Evolutionary conservation across 64 coral and sea anemone genomes (phyloP).

Genomic region (Platygyra sinensis): DNA sequence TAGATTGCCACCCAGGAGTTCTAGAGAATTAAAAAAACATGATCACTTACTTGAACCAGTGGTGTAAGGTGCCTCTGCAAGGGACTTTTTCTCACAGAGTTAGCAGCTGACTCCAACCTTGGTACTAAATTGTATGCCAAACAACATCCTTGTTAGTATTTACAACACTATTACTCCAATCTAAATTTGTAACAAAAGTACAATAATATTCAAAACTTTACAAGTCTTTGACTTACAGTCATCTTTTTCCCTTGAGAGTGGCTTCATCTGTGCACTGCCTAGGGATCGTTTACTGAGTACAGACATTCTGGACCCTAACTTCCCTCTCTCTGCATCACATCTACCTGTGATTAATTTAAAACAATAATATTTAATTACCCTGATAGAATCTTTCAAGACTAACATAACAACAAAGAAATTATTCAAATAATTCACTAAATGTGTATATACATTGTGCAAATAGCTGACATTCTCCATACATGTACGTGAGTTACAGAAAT

Average conservation of each 20-base stretch:
- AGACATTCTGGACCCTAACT: conserved; percentile 38
- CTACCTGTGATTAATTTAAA: neutral
- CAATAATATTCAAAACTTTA: too few species aligned
- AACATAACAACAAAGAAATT: too few species aligned
- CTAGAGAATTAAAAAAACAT: neutral
- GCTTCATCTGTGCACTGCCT: neutral
- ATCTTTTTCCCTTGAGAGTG: conserved; percentile 11
- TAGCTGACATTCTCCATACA: too few species aligned
- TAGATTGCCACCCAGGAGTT: too few species aligned
- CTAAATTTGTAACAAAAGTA: neutral
- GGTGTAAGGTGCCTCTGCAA: neutral
- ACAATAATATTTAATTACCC: neutral
- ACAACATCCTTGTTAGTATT: neutral
- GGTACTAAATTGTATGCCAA: neutral
- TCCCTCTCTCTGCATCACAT: conserved; percentile 3
- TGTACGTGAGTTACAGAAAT: too few species aligned
- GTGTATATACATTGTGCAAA: too few species aligned
- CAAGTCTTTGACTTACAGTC: neutral
- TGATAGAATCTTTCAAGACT: neutral
- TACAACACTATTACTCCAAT: neutral
- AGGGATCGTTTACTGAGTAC: conserved; percentile 1
- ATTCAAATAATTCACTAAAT: too few species aligned
- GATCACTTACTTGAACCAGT: neutral
- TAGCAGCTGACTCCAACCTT: conserved; percentile 19
- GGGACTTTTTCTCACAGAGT: neutral